These are phyloP conservation scores for Aramus guarauna DNA, from an alignment of 2,113 vertebrate species.

Conservation along the genomic window DNA sequence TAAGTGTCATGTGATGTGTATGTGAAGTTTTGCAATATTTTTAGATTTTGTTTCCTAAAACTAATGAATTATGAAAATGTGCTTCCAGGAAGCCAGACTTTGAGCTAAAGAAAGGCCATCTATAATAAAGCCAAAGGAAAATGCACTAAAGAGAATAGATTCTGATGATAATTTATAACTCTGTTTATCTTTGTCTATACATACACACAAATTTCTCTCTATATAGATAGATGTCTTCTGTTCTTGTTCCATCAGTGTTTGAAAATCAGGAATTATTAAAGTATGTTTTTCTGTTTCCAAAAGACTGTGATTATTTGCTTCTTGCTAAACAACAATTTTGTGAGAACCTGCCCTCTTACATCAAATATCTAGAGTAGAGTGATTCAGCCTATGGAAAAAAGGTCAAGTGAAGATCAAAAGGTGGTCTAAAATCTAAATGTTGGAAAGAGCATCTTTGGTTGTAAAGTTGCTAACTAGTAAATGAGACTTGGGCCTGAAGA, in stretches of 20 bases:
- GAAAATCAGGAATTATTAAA: not conserved
- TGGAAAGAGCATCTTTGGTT: not conserved
- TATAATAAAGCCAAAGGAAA: not conserved
- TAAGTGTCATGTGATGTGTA: not conserved
- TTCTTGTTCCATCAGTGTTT: not conserved
- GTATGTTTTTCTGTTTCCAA: not conserved
- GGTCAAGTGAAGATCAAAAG: not conserved
- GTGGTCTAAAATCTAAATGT: not conserved
- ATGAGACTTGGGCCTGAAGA: not conserved
- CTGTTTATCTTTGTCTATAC: not conserved
- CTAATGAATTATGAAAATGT: constrained; percentile 35
- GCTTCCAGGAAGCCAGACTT: not conserved
- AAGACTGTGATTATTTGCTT: not conserved
- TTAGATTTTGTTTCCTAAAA: not conserved
- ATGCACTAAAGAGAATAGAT: not conserved
- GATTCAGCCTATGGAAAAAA: not conserved
- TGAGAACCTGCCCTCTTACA: not conserved
- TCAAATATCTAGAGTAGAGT: not conserved
- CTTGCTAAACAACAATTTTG: not conserved
- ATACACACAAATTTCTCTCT: not conserved
- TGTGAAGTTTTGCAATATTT: not conserved
- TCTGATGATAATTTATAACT: not conserved
- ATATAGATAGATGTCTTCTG: not conserved
- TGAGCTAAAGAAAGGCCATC: not conserved
- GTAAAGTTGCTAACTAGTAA: not conserved